Base-by-base conservation (phyloP, 2,888 invertebrate genomes). In the Caenorhabditis sulstoni region DNA sequence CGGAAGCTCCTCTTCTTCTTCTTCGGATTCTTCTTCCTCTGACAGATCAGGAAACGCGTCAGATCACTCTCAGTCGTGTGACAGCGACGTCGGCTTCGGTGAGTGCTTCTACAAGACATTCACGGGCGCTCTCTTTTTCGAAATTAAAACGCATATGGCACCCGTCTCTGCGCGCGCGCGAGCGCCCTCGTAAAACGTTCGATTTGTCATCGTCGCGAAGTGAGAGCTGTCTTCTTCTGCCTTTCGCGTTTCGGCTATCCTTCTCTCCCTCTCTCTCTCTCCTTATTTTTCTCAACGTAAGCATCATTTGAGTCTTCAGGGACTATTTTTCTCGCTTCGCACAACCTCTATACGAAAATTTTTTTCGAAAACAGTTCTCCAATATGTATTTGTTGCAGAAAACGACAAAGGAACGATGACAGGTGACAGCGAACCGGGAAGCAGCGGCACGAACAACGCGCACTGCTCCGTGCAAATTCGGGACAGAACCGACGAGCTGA, bases 321-420 rank as follows among this genome's bases (percentile, higher is more conserved):
- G 29, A 49, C 18, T 9, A 49, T 16, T 49, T 20, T 49, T 23
- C 22, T 7, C 50, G 50, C 50, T n/a, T n/a, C n/a, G n/a, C 18
- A 47, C n/a, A 16, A 47, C n/a, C n/a, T 47, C 18, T 47, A 45
- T 45, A 45, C 45, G 45, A 16, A 45, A 45, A 14, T 3, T 16
- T 37, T 55, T 55, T 11, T 23, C 41, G 14, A 41, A 41, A 41
- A 14, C 41, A 41, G 11, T 22, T 8, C 1, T 49, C n/a, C n/a
- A n/a, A n/a, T n/a, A n/a, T n/a, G n/a, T 3, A 20, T 9, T 22
- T 11, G 3, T 64, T 71, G n/a, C 57, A 76, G 76, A 74, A 12
- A 58, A 75, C 57, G 67, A 76, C 23, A 76, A 76, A 23, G 64
- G 62, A 5, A 76, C 76, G 44, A 76, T 76, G 76, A 76, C 76